These are phyloP conservation scores for Bedellia somnulentella DNA, from an alignment of 2,888 invertebrate species.

Conservation along the genomic window DNA sequence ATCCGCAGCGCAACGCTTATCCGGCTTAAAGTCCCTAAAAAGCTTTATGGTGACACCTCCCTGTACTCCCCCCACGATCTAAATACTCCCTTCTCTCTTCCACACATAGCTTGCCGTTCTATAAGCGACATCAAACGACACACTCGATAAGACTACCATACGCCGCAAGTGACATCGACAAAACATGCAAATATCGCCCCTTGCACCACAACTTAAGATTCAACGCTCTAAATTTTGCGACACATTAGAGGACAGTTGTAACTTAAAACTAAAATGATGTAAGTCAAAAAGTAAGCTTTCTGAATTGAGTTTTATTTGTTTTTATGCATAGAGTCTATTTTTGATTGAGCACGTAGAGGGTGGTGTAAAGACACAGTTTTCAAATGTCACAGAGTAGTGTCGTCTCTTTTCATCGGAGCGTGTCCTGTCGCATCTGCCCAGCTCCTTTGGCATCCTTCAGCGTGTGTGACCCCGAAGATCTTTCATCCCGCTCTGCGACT, in stretches of 20 bases:
- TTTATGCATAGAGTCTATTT: constrained; percentile 6
- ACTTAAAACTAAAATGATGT: constrained; percentile 18
- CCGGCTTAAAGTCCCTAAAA: constrained; percentile 46
- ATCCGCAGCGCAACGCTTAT: constrained; percentile 35
- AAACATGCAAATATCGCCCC: constrained; percentile 29
- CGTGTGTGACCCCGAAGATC: constrained; percentile 49
- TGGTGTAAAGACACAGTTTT: constrained; percentile 58
- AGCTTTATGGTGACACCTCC: constrained; percentile 54
- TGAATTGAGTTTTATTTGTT: neutral
- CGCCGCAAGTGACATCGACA: constrained; percentile 28
- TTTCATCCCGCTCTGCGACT: constrained; percentile 51
- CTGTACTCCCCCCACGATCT: constrained; percentile 30
- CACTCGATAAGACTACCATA: constrained; percentile 23
- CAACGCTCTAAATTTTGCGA: constrained; percentile 44
- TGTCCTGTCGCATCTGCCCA: constrained; percentile 54
- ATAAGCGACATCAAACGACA: constrained; percentile 51
- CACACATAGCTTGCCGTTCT: constrained; percentile 30
- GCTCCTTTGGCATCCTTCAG: constrained; percentile 58
- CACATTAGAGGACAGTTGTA: constrained; percentile 53
- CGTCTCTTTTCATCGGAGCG: constrained; percentile 56
- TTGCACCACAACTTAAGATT: constrained; percentile 32
- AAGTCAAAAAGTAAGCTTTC: constrained; percentile 10
- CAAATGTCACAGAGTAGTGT: constrained; percentile 58
- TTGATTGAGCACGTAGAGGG: constrained; percentile 18
- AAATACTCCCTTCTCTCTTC: constrained; percentile 31